A percentile compares a stretch with the other conserved stretches of the same genome.
These are phyloP conservation scores for Incurvaria masculella DNA, from an alignment of 2,888 invertebrate genomes.

Conservation along the genomic window DNA sequence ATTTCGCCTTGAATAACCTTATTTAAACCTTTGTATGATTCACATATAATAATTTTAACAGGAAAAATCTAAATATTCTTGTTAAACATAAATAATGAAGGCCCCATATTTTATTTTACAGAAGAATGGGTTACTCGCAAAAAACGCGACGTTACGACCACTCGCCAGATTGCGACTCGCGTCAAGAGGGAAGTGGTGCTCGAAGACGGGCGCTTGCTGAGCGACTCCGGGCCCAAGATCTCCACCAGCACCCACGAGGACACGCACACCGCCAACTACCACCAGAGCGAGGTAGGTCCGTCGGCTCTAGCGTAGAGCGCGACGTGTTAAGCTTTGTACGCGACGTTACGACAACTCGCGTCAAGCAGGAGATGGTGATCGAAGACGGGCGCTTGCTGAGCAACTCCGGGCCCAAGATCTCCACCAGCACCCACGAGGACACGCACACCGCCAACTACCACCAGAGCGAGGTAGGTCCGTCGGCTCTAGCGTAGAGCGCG, in stretches of 20 bases:
- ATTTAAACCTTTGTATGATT: too few species aligned
- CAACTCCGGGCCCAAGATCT: slow-evolving; percentile 87
- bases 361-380: slow-evolving; percentile 82
- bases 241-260: slow-evolving; percentile 91
- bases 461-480: slow-evolving; percentile 67
- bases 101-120: slow-evolving; percentile 51
- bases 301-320: neutral
- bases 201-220: slow-evolving; percentile 88
- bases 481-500: too few species aligned
- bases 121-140: slow-evolving; percentile 93
- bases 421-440: slow-evolving; percentile 88
- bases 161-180: slow-evolving; percentile 86
- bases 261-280: slow-evolving; percentile 84
- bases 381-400: slow-evolving; percentile 89
- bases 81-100: too few species aligned
- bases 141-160: slow-evolving; percentile 86
- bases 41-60: too few species aligned
- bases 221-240: slow-evolving; percentile 86
- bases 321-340: neutral
- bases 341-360: slow-evolving; percentile 55
- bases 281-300: slow-evolving; percentile 71
- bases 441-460: slow-evolving; percentile 87
- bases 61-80: too few species aligned
- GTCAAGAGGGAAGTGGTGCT: slow-evolving; percentile 86
- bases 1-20: too few species aligned